Evolutionary conservation across 2,113 vertebrate species (phyloP), one percentile per base, ranked within the genome.

Genomic region (Heterochromis multidens): DNA sequence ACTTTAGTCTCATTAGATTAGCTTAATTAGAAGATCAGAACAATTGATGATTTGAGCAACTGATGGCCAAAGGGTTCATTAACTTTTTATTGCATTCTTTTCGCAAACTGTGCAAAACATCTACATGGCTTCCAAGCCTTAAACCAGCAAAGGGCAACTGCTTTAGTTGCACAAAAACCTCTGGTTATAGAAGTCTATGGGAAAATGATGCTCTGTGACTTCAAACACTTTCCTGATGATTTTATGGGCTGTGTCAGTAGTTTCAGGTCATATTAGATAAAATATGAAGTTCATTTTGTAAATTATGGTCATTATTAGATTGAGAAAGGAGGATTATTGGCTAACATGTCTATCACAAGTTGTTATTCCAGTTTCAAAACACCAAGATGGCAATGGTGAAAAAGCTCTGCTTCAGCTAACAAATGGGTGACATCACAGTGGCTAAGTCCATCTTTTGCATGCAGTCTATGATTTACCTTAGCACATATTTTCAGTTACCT

Each of bases 401-500:
- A 43, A 43, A 1, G 37, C 37, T 40, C 40, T 14, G 12, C 40
- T 46, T 46, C 43, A 46, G 12, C 40, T 43, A 5, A 43, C 12
- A 13, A 46, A 16, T 46, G 43, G 43, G 4, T 70, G 14, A 70
- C 23, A 40, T 46, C 65, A 1, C 23, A 11, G 37, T 46, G 25
- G 65, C 23, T 1, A 37, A 43, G n/a, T 25, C 63, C 2, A 67
- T 67, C 37, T 14, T 46, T 14, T 16, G 13, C 43, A 46, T 16
- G 16, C 65, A 52, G 25, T 72, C 5, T 49, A 49, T 6, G 25
- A 72, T 1, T 72, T 6, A 52, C 67, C 17, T 52, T 0, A 72
- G 43, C 25, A 49, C 43, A 27, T 29, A 52, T 52, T 72, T 52
- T 49, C 19, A n/a, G 11, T 91, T 65, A 97, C 97, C 97, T 98